A percentile compares a stretch with the other conserved stretches of the same genome.
Evolutionary conservation across 2,113 vertebrate genomes (phyloP).

Genomic region (Micromys minutus): DNA sequence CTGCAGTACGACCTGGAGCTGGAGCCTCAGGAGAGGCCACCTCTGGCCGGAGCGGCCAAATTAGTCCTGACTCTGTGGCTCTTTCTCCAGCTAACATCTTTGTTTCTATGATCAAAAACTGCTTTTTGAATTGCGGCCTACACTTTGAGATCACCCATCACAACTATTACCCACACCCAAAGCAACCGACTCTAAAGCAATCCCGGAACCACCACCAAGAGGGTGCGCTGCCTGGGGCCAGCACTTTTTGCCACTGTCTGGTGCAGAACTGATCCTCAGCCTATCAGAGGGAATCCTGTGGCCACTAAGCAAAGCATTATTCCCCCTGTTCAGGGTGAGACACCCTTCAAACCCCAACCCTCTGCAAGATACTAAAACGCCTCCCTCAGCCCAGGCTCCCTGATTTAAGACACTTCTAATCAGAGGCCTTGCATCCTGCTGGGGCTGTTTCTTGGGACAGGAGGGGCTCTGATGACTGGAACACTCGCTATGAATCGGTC

Average conservation of each 20-base stretch:
- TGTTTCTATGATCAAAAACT: background rate
- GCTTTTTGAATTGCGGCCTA: background rate
- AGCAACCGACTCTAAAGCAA: background rate
- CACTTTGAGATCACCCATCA: background rate
- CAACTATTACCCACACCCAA: background rate
- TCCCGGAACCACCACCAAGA: rapidly evolving
- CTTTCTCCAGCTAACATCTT: background rate
- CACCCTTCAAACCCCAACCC: background rate
- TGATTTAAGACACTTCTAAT: background rate
- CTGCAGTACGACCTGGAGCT: background rate
- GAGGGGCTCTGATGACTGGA: rapidly evolving
- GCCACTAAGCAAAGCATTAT: background rate
- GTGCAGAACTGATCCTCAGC: no score
- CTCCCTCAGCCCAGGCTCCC: background rate
- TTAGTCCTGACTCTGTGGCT: no score
- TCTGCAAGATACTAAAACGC: background rate
- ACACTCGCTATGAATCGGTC: rapidly evolving
- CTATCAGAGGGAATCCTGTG: background rate
- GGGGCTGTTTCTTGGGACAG: background rate
- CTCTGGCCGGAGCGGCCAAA: background rate
- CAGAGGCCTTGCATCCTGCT: background rate
- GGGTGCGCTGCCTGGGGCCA: rapidly evolving
- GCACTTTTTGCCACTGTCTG: background rate
- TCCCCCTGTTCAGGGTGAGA: background rate
- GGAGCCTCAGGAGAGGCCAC: background rate